These are phyloP conservation scores for Heptranchias perlo DNA, from an alignment of 2,113 vertebrate species.

Conservation along the genomic window DNA sequence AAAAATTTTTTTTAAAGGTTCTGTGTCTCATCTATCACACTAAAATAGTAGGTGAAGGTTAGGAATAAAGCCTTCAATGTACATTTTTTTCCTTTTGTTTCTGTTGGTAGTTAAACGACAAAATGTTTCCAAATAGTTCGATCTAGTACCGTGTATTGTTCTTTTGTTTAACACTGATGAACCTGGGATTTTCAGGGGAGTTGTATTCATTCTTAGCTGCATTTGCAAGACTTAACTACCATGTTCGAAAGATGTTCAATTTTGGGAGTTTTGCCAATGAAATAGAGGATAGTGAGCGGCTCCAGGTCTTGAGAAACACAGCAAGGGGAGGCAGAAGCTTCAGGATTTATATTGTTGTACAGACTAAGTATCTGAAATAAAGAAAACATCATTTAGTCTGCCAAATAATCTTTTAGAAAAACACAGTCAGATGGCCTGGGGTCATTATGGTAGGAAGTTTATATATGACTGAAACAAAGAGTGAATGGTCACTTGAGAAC, in stretches of 20 bases:
- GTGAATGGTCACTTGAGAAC: slow-evolving; percentile 11
- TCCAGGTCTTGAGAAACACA: slow-evolving; percentile 95
- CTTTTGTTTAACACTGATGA: slow-evolving; percentile 49
- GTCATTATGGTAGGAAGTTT: slow-evolving; percentile 35
- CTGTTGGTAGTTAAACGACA: slow-evolving; percentile 60
- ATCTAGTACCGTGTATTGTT: slow-evolving; percentile 61
- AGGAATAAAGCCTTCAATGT: slow-evolving; percentile 57
- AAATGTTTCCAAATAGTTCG: slow-evolving; percentile 58
- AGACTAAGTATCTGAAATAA: slow-evolving; percentile 78
- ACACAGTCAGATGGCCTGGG: background rate
- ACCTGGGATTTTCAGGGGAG: slow-evolving; percentile 46
- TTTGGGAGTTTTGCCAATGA: slow-evolving; percentile 91
- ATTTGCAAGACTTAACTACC: slow-evolving; percentile 98
- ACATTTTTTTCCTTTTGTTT: slow-evolving; percentile 48
- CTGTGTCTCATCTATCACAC: slow-evolving; percentile 56
- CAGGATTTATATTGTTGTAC: slow-evolving; percentile 91
- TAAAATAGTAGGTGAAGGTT: slow-evolving; percentile 59
- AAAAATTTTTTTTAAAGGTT: slow-evolving; percentile 44
- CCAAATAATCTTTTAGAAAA: slow-evolving; percentile 17
- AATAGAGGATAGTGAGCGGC: slow-evolving; percentile 93
- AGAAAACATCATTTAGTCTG: slow-evolving; percentile 39
- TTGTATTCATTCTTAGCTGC: slow-evolving; percentile 73
- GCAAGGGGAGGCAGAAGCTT: slow-evolving; percentile 90
- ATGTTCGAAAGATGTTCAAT: slow-evolving; percentile 97
- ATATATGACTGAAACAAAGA: background rate